A percentile compares a stretch with the other conserved stretches of the same genome.
Conservation (phyloP, 2,113 vertebrate genomes). For the Platanista minor region DNA sequence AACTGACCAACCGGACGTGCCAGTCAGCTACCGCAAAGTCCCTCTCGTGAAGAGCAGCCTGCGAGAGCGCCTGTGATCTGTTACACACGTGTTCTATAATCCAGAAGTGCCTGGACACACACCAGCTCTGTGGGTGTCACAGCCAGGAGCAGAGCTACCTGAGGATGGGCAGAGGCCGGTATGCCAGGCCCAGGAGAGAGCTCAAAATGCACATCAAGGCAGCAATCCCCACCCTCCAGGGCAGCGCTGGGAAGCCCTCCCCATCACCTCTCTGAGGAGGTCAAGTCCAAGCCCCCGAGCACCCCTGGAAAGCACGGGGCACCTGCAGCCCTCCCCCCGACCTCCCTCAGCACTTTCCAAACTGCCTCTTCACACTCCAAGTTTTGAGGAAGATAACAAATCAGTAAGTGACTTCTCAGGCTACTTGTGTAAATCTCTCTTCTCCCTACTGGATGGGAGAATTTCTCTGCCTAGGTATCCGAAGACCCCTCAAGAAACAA, state of each 20-base stretch:
- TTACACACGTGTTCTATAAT: accelerated
- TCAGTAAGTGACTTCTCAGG: background rate
- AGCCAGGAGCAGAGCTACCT: background rate
- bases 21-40: accelerated
- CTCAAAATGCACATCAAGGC: too few species aligned
- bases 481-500: background rate
- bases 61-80: background rate
- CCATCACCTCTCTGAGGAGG: background rate
- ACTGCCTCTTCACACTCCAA: background rate
- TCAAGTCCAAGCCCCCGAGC: accelerated
- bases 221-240: accelerated
- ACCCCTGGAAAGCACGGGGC: accelerated
- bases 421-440: background rate
- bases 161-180: background rate
- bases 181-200: background rate
- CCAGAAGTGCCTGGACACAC: background rate
- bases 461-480: background rate
- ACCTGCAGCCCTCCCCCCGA: accelerated
- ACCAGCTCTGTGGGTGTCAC: background rate
- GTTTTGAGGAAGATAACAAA: background rate
- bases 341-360: background rate
- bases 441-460: background rate
- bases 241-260: accelerated
- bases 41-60: background rate
- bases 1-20: background rate